Evolutionary conservation across 2,797 vertebrate species (phyloP), one percentile per base, ranked within the genome.

Genomic region (Sibirionetta formosa): DNA sequence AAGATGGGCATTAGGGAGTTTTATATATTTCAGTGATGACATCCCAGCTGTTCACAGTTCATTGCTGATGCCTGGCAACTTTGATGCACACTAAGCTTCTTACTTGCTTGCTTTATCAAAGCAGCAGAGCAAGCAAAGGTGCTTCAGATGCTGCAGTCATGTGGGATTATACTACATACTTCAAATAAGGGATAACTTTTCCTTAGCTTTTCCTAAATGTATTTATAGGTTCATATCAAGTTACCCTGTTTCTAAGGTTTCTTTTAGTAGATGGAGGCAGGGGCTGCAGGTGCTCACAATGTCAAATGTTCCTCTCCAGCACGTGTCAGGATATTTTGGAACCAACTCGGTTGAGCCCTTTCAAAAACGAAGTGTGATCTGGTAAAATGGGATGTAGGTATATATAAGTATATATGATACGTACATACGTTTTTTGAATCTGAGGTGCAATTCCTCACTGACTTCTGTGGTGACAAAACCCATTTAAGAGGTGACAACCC

Each of bases 401-500:
- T 20, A 60, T 27, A 51, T 26, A 26, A 51, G 26, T 14, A 36
- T 26, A 29, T 63, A 14, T 13, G 27, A 63, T 40, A 26, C 18
- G 18, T 27, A 27, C 38, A 63, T 63, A 19, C 2, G 6, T 19
- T 12, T 63, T 63, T 51, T 16, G 14, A 61, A 46, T 86, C 76
- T 61, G 85, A 86, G 65, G 57, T 95, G 76, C 23, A 46, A 81
- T 94, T 93, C 57, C 57, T 93, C 58, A 61, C 65, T 91, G 82
- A 65, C 17, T 88, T 91, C 31, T 65, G 17, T 78, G 33, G 69
- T 88, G 85, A 78, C 40, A 83, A 86, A 86, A 31, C 26, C 65
- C 53, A 53, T 94, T 75, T 91, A 88, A 77, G 76, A 92, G 71
- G 85, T 83, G 89, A 66, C 71, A 89, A 11, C 50, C 6, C 46